Percentiles rank a stretch among this genome's conserved stretches.
Conservation (phyloP, 2,888 invertebrate genomes). For the Endomychus coccineus region DNA sequence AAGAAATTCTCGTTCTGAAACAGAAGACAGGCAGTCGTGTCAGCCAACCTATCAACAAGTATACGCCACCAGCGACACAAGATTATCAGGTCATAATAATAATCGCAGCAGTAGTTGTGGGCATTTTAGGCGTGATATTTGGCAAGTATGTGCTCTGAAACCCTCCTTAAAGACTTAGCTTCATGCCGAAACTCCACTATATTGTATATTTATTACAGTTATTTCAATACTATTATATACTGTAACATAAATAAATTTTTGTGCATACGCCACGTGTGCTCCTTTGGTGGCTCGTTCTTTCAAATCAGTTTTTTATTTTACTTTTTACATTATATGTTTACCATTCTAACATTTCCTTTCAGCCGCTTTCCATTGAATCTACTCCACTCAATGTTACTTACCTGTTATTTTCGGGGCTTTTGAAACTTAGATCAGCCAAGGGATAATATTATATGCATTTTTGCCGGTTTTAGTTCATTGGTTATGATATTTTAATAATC, state of each 20-base stretch:
- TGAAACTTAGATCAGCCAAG: too few species aligned
- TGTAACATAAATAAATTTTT: slow-evolving; percentile 34
- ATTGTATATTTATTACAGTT: slow-evolving; percentile 39
- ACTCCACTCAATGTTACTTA: too few species aligned
- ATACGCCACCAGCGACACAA: slow-evolving; percentile 54
- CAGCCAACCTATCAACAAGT: slow-evolving; percentile 42
- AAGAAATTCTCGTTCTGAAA: slow-evolving; percentile 58
- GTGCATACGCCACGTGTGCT: slow-evolving; percentile 21
- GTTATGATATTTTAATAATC: too few species aligned
- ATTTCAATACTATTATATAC: slow-evolving; percentile 33
- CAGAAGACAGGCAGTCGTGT: slow-evolving; percentile 35
- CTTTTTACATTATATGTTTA: slow-evolving; percentile 5
- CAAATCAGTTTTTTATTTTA: slow-evolving; percentile 8
- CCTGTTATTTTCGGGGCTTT: too few species aligned
- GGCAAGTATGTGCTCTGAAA: slow-evolving; percentile 79
- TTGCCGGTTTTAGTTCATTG: too few species aligned
- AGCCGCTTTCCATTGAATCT: slow-evolving; percentile 2
- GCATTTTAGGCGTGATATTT: slow-evolving; percentile 65
- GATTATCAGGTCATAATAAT: slow-evolving; percentile 55
- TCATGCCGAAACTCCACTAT: slow-evolving; percentile 30
- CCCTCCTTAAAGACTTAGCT: slow-evolving; percentile 28
- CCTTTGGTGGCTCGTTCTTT: slow-evolving; percentile 11
- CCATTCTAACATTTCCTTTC: slow-evolving; percentile 1
- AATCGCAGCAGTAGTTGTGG: slow-evolving; percentile 59
- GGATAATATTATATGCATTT: too few species aligned